Evolutionary conservation across 2,888 invertebrate species (phyloP), one percentile per base, ranked within the genome.

Genomic region (Auanema sp.): DNA sequence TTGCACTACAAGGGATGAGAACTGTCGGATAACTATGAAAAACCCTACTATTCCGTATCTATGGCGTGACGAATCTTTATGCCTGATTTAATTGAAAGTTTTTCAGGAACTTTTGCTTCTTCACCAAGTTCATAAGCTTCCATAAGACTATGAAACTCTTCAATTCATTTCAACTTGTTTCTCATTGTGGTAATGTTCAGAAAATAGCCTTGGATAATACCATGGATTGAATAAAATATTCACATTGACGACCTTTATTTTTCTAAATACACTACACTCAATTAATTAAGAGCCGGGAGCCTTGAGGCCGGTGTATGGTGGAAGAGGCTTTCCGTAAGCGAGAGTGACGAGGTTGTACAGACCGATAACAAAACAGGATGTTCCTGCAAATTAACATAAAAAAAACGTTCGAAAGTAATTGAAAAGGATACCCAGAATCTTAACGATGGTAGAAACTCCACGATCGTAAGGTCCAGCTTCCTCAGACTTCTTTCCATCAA

Each of bases 401-500:
- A 44, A 11, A 44, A 44, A 50, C 18, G n/a, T 21, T 50, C 52
- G 8, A 52, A 52, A 21, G 24, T 8, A n/a, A n/a, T n/a, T 25
- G 40, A 2, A 59, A 23, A 24, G 43, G 51, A 55, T 40, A 69
- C 69, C 66, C 41, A 69, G 70, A 18, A 60, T 64, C 69, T 79
- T 79, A 57, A 72, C 75, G 51, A 77, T 66, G 41, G 56, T 69
- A 57, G 75, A 65, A 53, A 76, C 63, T 21, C 64, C 68, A 14
- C 58, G 62, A 60, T 80, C 77, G 68, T 76, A 74, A 56, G 78
- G 71, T 59, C 78, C 76, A 16, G 78, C 78, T 42, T 78, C 78
- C 66, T 80, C 80, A 51, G 76, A 76, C 61, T 80, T 80, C 65
- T 72, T 77, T 65, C 80, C 80, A 40, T 76, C 79, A 63, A 79